phyloP scores from a whole-genome alignment of 2,113 vertebrate genomes.

The Hippoglossus stenolepis region DNA sequence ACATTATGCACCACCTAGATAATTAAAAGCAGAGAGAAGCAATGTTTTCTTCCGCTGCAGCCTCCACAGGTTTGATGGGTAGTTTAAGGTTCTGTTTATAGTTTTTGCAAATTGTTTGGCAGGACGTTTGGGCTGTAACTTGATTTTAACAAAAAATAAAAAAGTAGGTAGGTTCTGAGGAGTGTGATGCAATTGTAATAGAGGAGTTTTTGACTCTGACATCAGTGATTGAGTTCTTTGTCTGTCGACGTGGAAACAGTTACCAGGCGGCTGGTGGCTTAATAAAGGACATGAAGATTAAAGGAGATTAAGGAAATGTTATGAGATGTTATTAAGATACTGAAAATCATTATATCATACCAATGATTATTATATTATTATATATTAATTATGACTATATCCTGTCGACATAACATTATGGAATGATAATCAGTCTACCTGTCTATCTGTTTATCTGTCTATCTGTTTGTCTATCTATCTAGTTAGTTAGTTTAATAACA shows the following conservation, averaged over 20 bases:
- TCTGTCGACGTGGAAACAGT: slow-evolving; percentile 31
- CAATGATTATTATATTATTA: too few species aligned
- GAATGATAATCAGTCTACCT: too few species aligned
- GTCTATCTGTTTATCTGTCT: too few species aligned
- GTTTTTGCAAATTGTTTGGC: slow-evolving; percentile 8
- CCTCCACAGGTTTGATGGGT: neutral
- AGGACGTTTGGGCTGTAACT: neutral
- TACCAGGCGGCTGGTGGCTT: slow-evolving; percentile 37
- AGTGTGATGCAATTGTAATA: slow-evolving; percentile 9
- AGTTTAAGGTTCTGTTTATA: neutral
- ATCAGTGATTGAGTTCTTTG: slow-evolving; percentile 28
- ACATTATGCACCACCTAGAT: neutral
- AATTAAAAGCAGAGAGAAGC: slow-evolving; percentile 1
- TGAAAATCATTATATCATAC: slow-evolving; percentile 40
- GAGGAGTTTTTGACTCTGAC: slow-evolving; percentile 17
- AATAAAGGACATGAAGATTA: slow-evolving; percentile 61
- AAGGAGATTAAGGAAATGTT: slow-evolving; percentile 59
- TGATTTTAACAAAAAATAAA: neutral
- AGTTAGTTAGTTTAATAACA: too few species aligned
- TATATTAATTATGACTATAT: slow-evolving; percentile 45
- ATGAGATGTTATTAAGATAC: slow-evolving; percentile 56
- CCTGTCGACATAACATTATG: too few species aligned
- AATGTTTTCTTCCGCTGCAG: neutral
- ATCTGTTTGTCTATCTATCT: too few species aligned
- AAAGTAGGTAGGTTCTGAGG: neutral